Conservation (phyloP, 2,888 invertebrate species). For the Watsonalla cultraria region DNA sequence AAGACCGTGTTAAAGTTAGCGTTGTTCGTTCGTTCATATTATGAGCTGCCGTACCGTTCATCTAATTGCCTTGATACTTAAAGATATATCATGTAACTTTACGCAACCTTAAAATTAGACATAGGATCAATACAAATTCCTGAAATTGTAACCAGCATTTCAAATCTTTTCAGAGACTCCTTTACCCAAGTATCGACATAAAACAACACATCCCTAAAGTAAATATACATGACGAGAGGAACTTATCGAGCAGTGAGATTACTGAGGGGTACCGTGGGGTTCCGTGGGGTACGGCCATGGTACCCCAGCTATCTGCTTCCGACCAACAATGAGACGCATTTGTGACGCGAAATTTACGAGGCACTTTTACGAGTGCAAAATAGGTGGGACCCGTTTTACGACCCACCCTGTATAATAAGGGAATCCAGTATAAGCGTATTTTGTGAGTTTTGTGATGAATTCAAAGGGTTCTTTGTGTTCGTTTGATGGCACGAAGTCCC, state of each 20-base stretch:
- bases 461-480: background rate
- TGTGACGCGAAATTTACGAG: constrained; percentile 71
- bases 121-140: too few species aligned
- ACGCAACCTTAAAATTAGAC: too few species aligned
- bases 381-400: constrained; percentile 67
- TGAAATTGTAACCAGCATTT: too few species aligned
- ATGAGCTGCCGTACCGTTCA: too few species aligned
- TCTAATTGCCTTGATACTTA: too few species aligned
- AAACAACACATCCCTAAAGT: constrained; percentile 15
- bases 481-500: too few species aligned
- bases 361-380: constrained; percentile 72
- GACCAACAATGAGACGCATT: constrained; percentile 63
- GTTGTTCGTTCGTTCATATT: too few species aligned
- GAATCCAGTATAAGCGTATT: constrained; percentile 17
- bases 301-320: constrained; percentile 36
- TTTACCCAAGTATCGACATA: constrained; percentile 11
- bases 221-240: constrained; percentile 28
- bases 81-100: too few species aligned
- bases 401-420: constrained; percentile 62
- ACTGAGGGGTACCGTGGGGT: constrained; percentile 18
- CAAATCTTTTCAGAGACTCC: too few species aligned
- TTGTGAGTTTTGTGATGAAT: background rate
- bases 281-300: constrained; percentile 9
- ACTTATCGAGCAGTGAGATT: constrained; percentile 50
- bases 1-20: too few species aligned